Evolutionary conservation across 2,797 vertebrate genomes (phyloP).

Genomic region (Chelon labrosus): DNA sequence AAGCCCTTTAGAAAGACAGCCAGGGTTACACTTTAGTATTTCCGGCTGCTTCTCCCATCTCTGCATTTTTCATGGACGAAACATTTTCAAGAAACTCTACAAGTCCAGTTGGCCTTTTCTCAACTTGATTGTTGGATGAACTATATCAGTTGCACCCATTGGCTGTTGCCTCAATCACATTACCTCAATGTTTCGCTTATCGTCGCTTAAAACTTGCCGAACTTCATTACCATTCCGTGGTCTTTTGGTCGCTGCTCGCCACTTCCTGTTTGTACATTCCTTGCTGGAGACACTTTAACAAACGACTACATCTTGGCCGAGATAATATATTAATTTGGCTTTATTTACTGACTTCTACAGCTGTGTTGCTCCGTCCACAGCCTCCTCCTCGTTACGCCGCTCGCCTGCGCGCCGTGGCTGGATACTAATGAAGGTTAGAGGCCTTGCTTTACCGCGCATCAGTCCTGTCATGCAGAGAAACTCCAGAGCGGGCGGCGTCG

Average conservation of each 20-base stretch:
- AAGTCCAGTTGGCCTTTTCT: not conserved
- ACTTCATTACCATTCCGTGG: too few species aligned
- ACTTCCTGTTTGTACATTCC: not conserved
- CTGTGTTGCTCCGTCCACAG: conserved; percentile 16
- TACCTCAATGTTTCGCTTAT: conserved; percentile 14
- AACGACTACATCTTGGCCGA: too few species aligned
- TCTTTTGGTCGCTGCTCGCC: too few species aligned
- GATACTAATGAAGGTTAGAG: conserved; percentile 42
- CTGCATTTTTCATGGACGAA: too few species aligned
- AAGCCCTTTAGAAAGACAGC: not conserved
- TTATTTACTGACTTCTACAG: conserved; percentile 8
- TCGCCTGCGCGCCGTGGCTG: conserved; percentile 10
- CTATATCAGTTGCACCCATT: too few species aligned
- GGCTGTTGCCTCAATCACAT: too few species aligned
- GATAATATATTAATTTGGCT: not conserved
- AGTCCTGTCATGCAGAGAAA: conserved; percentile 10
- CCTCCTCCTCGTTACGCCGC: conserved; percentile 22
- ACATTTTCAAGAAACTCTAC: too few species aligned
- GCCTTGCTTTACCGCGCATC: conserved; percentile 28
- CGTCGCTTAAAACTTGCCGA: not conserved
- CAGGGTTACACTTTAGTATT: too few species aligned
- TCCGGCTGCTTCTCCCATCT: too few species aligned
- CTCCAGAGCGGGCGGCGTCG: conserved; percentile 26
- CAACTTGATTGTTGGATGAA: too few species aligned
- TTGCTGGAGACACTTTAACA: not conserved